phyloP scores from a whole-genome alignment of 2,113 vertebrate species.

The Pundamilia nyererei region DNA sequence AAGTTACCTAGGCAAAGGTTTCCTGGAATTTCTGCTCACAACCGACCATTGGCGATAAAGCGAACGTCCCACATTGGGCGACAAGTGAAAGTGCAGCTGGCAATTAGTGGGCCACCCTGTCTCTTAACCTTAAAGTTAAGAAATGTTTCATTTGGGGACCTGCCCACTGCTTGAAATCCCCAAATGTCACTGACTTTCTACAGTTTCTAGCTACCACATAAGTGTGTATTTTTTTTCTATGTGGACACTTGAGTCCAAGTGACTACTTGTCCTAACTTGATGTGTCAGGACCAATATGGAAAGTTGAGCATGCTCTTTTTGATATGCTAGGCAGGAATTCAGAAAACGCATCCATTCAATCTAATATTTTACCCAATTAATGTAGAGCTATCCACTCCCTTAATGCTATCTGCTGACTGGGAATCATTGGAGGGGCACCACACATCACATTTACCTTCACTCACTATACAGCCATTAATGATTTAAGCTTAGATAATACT shows the following conservation, averaged over 20 bases:
- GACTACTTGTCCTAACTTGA: background rate
- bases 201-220: background rate
- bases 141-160: background rate
- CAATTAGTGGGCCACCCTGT: background rate
- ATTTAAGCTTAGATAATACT: background rate
- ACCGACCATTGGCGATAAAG: background rate
- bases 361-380: background rate
- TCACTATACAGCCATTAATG: background rate
- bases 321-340: background rate
- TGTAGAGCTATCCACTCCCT: background rate
- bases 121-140: background rate
- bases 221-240: background rate
- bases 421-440: background rate
- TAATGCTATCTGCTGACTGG: background rate
- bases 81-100: background rate
- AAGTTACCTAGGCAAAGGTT: background rate
- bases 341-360: background rate
- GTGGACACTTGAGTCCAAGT: background rate
- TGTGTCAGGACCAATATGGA: background rate
- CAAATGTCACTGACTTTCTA: background rate
- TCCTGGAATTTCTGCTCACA: background rate
- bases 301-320: background rate
- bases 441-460: background rate
- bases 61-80: background rate
- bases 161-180: background rate